These are phyloP conservation scores for Hippolais icterina DNA, from an alignment of 2,113 vertebrate genomes.

Conservation along the genomic window DNA sequence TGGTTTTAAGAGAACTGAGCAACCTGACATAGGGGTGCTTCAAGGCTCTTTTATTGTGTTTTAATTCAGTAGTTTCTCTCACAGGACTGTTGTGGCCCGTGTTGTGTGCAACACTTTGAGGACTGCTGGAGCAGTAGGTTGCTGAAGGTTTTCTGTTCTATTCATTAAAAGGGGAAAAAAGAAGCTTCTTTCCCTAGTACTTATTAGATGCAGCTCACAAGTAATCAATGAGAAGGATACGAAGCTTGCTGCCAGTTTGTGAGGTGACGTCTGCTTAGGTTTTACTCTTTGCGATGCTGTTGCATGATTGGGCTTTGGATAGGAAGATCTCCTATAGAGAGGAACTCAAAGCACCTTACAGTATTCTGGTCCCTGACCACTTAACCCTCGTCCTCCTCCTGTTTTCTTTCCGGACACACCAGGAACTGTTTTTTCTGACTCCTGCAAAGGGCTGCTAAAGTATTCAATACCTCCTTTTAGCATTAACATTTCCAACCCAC, in stretches of 20 bases:
- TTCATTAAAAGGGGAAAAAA: background rate
- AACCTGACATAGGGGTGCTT: background rate
- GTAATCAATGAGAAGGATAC: background rate
- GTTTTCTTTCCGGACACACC: background rate
- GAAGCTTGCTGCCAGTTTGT: background rate
- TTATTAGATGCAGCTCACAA: background rate
- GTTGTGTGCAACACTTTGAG: background rate
- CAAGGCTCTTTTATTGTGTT: background rate
- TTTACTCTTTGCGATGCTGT: background rate
- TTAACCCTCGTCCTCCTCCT: constrained; percentile 5
- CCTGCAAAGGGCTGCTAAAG: constrained; percentile 40
- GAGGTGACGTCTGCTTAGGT: background rate
- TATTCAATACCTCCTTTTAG: constrained; percentile 37
- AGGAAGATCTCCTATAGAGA: background rate
- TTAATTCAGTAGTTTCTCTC: background rate
- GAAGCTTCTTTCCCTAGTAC: background rate
- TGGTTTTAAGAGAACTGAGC: background rate
- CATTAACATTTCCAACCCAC: constrained; percentile 22
- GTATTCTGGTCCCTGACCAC: background rate
- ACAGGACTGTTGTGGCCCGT: background rate
- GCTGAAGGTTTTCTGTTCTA: background rate
- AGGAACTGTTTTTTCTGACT: background rate
- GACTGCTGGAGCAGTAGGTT: background rate
- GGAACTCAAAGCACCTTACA: background rate
- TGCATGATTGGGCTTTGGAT: background rate